A percentile compares a stretch with the other conserved stretches of the same genome.
These are phyloP conservation scores for Podargus strigoides DNA, from an alignment of 2,797 vertebrate genomes.

Conservation along the genomic window DNA sequence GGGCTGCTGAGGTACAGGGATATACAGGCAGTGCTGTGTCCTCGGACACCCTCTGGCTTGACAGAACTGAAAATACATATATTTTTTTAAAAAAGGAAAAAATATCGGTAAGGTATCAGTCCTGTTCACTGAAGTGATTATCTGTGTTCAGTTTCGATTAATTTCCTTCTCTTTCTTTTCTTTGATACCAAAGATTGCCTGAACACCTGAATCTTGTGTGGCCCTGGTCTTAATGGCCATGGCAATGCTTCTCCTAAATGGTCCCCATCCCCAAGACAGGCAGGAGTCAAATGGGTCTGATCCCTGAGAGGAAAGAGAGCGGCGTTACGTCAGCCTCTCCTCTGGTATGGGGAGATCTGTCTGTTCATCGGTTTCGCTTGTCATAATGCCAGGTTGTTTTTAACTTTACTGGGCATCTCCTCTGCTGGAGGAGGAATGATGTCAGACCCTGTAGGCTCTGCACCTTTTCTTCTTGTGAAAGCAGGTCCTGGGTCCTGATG, in stretches of 20 bases:
- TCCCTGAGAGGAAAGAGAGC: neutral
- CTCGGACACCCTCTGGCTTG: neutral
- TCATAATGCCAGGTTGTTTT: neutral
- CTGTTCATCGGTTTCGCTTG: neutral
- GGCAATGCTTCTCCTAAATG: neutral
- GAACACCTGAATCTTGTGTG: neutral
- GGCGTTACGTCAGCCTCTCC: rapidly evolving
- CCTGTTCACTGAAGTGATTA: neutral
- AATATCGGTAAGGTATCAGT: neutral
- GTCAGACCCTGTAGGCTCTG: neutral
- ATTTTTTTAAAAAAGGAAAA: neutral
- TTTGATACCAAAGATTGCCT: neutral
- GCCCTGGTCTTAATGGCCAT: neutral
- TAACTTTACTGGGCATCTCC: neutral
- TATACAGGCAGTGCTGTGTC: neutral
- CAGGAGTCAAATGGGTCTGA: neutral
- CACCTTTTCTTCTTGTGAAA: neutral
- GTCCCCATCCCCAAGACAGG: neutral
- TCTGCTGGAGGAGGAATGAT: rapidly evolving
- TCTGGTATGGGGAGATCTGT: neutral
- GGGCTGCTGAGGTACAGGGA: neutral
- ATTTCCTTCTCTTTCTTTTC: neutral
- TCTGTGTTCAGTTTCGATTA: neutral
- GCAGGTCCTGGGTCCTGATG: neutral
- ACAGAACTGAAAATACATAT: neutral